phyloP scores from a whole-genome alignment of 1,140 invertebrate species.

The Pantala flavescens region DNA sequence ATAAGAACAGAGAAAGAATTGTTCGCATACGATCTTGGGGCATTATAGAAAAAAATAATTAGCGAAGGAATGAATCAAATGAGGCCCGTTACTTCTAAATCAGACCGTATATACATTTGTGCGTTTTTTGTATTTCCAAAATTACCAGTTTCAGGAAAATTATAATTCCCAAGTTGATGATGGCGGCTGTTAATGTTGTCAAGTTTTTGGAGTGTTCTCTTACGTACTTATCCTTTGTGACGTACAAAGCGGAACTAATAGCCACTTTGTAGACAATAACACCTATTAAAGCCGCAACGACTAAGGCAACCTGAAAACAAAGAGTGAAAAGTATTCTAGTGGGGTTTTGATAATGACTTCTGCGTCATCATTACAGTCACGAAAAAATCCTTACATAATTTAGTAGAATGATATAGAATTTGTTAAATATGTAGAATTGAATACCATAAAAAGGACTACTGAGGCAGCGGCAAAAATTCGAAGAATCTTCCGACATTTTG shows the following conservation, averaged over 20 bases:
- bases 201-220: constrained; percentile 78
- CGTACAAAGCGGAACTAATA: constrained; percentile 71
- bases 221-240: constrained; percentile 52
- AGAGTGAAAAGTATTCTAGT: background rate
- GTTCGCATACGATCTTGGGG: no score
- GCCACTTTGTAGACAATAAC: constrained; percentile 62
- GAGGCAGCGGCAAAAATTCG: constrained; percentile 64
- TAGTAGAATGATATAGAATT: background rate
- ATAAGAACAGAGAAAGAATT: no score
- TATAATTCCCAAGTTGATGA: constrained; percentile 85
- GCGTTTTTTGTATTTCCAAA: no score
- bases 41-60: no score
- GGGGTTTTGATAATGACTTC: no score
- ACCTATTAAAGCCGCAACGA: constrained; percentile 78
- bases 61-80: no score
- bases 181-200: constrained; percentile 77
- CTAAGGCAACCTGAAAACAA: constrained; percentile 59
- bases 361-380: no score
- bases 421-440: no score
- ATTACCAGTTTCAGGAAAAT: constrained; percentile 76
- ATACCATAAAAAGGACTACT: constrained; percentile 77
- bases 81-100: no score
- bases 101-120: no score
- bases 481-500: constrained; percentile 59
- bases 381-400: no score